Evolutionary conservation across 2,113 vertebrate genomes (phyloP), one percentile per base, ranked within the genome.

Genomic region (Otocyon megalotis): DNA sequence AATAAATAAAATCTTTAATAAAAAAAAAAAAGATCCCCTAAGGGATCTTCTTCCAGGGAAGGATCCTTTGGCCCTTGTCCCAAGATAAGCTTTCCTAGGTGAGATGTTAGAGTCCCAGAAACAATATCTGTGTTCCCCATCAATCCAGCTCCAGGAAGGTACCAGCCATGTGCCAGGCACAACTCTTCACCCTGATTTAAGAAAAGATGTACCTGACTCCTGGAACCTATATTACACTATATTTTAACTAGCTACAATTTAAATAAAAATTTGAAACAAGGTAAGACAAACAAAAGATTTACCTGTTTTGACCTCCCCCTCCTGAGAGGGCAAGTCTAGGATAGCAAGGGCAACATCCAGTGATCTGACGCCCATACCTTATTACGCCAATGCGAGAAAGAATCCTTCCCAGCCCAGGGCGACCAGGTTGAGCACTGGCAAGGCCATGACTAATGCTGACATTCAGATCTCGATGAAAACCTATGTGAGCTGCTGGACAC

Each of bases 61-160:
- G 89, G 65, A 54, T 30, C 48, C 53, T 65, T 88, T 54, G 90
- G 79, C 76, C 43, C 88, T 98, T 94, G 76, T 88, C 69, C 89
- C 58, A 50, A 92, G 62, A 87, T 35, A 35, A 90, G 48, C 48
- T 67, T 69, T 67, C 72, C 58, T 22, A 17, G 15, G 30, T 16
- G n/a, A 67, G 56, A 84, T 37, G n/a, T 35, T 67, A 48, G 4
- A 26, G 35, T 35, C 91, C 32, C n/a, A 65, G 91, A 13, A 11
- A 53, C 15, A 71, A n/a, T n/a, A 28, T 53, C 58, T 86, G 43
- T 63, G 83, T 53, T 22, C 24, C 1, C 48, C 10, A 28, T 16
- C 12, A 14, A 74, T 69, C 12, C 14, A 56, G 4, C 35, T 63
- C 3, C 17, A 81, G 9, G 24, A 35, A 35, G 30, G 58, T 88